Percentiles rank a stretch among this genome's conserved stretches.
Conservation (phyloP, 2,113 vertebrate genomes). For the Macrotis lagotis region DNA sequence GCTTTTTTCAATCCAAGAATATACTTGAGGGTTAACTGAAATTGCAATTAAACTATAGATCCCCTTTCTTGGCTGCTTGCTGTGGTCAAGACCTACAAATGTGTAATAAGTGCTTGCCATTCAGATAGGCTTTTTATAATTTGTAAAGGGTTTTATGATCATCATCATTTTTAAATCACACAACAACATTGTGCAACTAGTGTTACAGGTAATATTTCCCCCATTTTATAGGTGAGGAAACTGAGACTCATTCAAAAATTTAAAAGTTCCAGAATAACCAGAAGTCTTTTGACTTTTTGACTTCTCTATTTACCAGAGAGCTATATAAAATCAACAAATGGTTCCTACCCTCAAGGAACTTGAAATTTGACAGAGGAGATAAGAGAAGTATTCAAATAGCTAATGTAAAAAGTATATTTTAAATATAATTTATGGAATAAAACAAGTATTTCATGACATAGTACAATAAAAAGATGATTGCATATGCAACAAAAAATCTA, state of each 20-base stretch:
- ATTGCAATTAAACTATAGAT: no score
- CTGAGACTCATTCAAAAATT: background rate
- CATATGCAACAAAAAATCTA: background rate
- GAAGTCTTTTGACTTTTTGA: background rate
- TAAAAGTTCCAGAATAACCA: background rate
- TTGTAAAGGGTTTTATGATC: background rate
- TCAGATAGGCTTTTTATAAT: background rate
- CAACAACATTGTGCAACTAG: background rate
- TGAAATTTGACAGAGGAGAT: background rate
- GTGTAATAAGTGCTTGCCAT: background rate
- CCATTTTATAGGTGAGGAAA: background rate
- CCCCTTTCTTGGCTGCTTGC: background rate
- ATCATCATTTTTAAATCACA: background rate
- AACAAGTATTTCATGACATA: background rate
- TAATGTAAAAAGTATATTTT: background rate
- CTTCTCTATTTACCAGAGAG: background rate
- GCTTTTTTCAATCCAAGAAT: no score
- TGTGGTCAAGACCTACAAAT: background rate
- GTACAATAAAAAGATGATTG: background rate
- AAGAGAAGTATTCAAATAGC: background rate
- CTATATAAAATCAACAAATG: background rate
- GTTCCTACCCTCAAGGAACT: background rate
- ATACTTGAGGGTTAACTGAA: no score
- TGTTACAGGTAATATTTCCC: background rate
- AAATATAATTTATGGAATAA: background rate